phyloP scores from a whole-genome alignment of 2,888 invertebrate genomes.

The Caradrina clavipalpis region DNA sequence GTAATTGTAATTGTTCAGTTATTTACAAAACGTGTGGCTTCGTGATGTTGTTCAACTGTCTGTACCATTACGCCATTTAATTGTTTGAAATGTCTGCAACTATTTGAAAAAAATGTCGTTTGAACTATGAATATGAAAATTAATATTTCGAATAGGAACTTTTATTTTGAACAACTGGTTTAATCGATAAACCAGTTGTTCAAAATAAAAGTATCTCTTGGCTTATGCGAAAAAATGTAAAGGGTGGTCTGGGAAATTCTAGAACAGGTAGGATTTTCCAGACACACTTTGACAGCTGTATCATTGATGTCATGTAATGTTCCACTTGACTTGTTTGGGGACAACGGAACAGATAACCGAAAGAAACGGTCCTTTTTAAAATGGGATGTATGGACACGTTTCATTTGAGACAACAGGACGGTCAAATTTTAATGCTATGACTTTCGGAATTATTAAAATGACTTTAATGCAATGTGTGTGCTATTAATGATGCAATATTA shows the following conservation, averaged over 20 bases:
- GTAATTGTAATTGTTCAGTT: slow-evolving; percentile 38
- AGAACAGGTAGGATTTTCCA: background rate
- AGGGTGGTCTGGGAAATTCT: background rate
- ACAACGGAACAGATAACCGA: too few relatives aligned
- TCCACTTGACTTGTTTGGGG: background rate
- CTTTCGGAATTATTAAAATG: slow-evolving; percentile 6
- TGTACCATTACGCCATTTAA: slow-evolving; percentile 9
- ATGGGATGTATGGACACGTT: too few relatives aligned
- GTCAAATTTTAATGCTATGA: slow-evolving; percentile 3
- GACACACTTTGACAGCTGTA: background rate
- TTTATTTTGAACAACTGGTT: too few relatives aligned
- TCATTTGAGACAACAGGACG: background rate
- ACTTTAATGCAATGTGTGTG: background rate
- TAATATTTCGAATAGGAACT: background rate
- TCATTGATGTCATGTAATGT: background rate
- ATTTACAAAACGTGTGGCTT: slow-evolving; percentile 8
- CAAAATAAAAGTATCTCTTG: too few relatives aligned
- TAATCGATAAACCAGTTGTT: too few relatives aligned
- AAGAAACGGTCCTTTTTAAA: too few relatives aligned
- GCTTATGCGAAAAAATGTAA: too few relatives aligned
- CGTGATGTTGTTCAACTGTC: slow-evolving; percentile 10
- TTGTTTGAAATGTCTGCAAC: slow-evolving; percentile 14
- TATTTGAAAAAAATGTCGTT: slow-evolving; percentile 7
- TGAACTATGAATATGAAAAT: background rate
- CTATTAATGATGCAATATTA: background rate